Evolutionary conservation across 2,888 invertebrate genomes (phyloP), one percentile per base, ranked within the genome.

Genomic region (Mesodorylaimus sp.): DNA sequence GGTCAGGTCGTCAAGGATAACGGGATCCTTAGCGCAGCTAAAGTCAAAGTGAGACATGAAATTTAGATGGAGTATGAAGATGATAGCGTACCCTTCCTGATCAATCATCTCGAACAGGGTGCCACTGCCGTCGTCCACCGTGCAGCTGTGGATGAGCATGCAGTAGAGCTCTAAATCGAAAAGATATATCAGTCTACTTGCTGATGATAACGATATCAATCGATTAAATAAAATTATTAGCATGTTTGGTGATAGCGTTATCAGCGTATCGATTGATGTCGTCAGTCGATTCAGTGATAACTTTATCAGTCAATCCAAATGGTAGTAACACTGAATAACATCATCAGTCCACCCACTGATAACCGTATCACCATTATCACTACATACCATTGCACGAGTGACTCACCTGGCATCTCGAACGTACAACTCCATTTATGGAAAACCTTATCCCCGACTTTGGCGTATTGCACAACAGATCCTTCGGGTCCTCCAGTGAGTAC

Each of bases 91-190:
- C 51, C 51, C 51, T 3, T 47, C 23, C 2, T 32, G 16, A 21
- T 51, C 51, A 13, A 51, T 36, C 7, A 47, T 19, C 23, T 47
- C 29, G 27, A 47, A 44, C 1, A 21, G 2, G 1, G 28, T 19
- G n/a, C 43, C 10, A 2, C 38, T 39, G 2, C 52, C 52, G 29
- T 48, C 52, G 24, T 52, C 52, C 26, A 52, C 52, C 10, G 28
- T 41, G 38, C 52, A 52, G 37, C 46, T 48, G 45, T 48, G 47
- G 16, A 51, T 32, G 13, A 44, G 10, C 51, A 51, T 51, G 44
- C 51, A 51, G 44, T 51, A 51, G 48, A 51, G 23, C 2, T 44
- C 51, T 47, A 41, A 5, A 48, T 39, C 10, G 10, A 32, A 10
- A 32, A 21, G 19, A 44, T 7, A 13, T 7, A 10, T 24, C 7